A percentile compares a stretch with the other conserved stretches of the same genome.
Conservation (phyloP, 1,140 invertebrate genomes). For the Caerostris extrusa region DNA sequence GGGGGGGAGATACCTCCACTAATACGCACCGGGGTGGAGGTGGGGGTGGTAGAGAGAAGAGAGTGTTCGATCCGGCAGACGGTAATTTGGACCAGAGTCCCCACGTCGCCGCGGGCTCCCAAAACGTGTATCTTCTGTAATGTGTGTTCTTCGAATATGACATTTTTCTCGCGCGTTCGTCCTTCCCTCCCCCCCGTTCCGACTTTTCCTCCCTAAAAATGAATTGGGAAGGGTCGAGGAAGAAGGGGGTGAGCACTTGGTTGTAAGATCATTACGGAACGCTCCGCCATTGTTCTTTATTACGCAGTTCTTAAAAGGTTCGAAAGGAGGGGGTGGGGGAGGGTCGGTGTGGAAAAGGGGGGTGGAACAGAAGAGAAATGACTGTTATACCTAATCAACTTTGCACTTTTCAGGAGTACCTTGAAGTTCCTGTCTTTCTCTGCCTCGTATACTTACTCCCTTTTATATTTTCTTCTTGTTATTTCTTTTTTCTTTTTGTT, state of each 20-base stretch:
- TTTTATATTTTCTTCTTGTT: neutral
- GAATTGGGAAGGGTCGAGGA: constrained; percentile 32
- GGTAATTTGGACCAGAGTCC: constrained; percentile 66
- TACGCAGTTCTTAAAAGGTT: constrained; percentile 73
- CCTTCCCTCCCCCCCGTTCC: neutral
- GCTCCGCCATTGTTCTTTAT: constrained; percentile 73
- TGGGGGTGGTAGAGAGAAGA: neutral
- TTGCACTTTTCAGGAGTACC: constrained; percentile 75
- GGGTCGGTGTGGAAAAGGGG: neutral
- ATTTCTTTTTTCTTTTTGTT: neutral
- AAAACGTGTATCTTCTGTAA: constrained; percentile 76
- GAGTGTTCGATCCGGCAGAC: constrained; percentile 49
- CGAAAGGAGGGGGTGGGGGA: neutral
- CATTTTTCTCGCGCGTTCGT: constrained; percentile 68
- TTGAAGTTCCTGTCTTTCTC: neutral
- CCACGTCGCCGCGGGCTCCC: constrained; percentile 37
- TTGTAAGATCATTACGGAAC: constrained; percentile 71
- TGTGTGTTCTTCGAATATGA: constrained; percentile 77
- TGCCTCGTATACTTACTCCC: neutral
- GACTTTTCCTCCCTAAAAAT: constrained; percentile 55
- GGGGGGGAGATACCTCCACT: constrained; percentile 9
- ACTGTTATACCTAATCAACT: constrained; percentile 76
- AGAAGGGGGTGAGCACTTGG: constrained; percentile 49
- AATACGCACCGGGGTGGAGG: neutral
- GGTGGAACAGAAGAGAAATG: constrained; percentile 59